Conservation (phyloP, 2,113 vertebrate species). For the Carlito syrichta region DNA sequence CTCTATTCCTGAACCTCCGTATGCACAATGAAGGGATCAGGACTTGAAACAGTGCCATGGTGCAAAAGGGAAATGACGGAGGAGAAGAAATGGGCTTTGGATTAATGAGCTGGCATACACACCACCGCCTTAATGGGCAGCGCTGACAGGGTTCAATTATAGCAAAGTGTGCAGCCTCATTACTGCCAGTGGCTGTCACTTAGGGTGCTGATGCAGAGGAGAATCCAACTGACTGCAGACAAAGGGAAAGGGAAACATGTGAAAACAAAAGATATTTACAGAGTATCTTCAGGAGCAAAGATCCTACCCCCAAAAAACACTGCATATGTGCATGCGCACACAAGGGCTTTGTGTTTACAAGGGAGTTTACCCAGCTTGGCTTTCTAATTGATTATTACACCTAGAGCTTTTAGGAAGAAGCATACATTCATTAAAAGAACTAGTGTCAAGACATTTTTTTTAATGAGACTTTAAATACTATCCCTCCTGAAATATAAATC, state of each 20-base stretch:
- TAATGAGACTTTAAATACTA: conserved; percentile 11
- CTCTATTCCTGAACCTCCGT: conserved; percentile 53
- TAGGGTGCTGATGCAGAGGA: conserved; percentile 54
- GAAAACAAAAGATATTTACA: conserved; percentile 57
- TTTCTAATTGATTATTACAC: conserved; percentile 31
- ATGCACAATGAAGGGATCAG: conserved; percentile 47
- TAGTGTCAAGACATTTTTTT: background rate
- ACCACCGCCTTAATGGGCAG: conserved; percentile 69
- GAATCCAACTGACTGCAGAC: conserved; percentile 46
- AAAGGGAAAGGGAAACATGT: conserved; percentile 56
- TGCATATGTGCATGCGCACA: background rate
- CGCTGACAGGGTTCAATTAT: conserved; percentile 77
- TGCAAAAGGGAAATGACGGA: conserved; percentile 7
- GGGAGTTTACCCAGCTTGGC: background rate
- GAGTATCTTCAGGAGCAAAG: conserved; percentile 41
- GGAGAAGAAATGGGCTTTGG: conserved; percentile 63
- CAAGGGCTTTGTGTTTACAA: background rate
- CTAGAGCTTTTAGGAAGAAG: conserved; percentile 2
- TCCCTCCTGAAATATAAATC: background rate
- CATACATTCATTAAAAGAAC: conserved; percentile 42
- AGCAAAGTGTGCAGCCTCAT: conserved; percentile 72
- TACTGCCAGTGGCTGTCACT: conserved; percentile 75
- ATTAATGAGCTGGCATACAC: conserved; percentile 79
- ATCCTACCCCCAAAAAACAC: background rate
- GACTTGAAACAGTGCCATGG: conserved; percentile 55